Percentiles rank a stretch among this genome's conserved stretches.
Evolutionary conservation across 2,888 invertebrate genomes (phyloP).

Genomic region (Eilema caniola): DNA sequence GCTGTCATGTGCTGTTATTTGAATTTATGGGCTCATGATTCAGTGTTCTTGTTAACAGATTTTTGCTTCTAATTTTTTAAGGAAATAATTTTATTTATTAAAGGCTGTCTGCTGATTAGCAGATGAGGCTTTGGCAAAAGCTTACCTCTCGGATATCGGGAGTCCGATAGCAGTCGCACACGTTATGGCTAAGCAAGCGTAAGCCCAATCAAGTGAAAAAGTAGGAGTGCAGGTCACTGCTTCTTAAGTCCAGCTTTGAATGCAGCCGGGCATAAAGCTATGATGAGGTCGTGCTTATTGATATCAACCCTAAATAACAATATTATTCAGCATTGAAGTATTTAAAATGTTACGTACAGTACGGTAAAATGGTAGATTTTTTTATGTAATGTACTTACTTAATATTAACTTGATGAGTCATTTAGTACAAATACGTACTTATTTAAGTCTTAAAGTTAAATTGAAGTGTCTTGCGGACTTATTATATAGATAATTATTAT

Average conservation of each 20-base stretch:
- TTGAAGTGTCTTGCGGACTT: not conserved
- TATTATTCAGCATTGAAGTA: not conserved
- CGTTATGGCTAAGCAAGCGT: too few relatives aligned
- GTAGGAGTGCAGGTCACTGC: not conserved
- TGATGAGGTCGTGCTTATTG: not conserved
- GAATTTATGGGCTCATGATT: slow-evolving; percentile 35
- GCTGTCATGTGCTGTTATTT: slow-evolving; percentile 27
- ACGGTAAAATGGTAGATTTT: not conserved
- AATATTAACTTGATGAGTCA: not conserved
- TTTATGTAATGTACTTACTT: not conserved
- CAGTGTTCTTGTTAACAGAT: slow-evolving; percentile 17
- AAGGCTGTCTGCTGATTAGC: not conserved
- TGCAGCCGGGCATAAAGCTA: not conserved
- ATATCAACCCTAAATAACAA: not conserved
- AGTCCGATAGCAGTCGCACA: not conserved
- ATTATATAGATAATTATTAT: too few relatives aligned
- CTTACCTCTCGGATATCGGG: not conserved
- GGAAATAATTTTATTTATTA: not conserved
- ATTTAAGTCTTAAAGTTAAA: not conserved
- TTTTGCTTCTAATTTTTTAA: not conserved
- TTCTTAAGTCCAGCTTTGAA: not conserved
- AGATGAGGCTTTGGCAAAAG: not conserved
- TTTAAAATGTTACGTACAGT: not conserved
- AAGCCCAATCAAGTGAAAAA: not conserved
- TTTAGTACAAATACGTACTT: not conserved